phyloP scores from a whole-genome alignment of 35 echinoderm and acorn worm genomes.

The Anneissia japonica region DNA sequence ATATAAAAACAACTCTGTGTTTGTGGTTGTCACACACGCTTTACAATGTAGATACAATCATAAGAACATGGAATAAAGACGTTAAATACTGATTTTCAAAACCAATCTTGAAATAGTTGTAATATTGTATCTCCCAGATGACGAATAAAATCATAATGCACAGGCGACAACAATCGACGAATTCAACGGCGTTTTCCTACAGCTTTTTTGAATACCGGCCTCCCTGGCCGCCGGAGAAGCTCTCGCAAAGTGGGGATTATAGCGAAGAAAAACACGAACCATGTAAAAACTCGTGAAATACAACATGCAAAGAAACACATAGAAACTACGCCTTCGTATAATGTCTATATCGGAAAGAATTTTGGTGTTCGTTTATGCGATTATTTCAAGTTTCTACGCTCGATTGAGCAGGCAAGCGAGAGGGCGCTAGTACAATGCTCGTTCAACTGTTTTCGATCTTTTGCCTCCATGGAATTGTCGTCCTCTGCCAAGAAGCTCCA shows the following conservation, averaged over 20 bases:
- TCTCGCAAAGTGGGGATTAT: background rate
- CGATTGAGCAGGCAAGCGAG: background rate
- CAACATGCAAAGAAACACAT: background rate
- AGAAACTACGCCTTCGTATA: background rate
- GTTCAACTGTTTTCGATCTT: background rate
- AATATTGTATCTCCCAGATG: background rate
- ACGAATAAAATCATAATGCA: background rate
- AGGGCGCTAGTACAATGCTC: background rate
- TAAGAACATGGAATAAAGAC: no score
- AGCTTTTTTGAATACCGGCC: constrained; percentile 8
- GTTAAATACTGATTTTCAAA: no score
- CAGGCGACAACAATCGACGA: background rate
- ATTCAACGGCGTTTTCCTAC: background rate
- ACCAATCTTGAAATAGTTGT: no score
- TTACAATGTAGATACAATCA: no score
- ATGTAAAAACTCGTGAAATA: background rate
- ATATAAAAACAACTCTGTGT: no score
- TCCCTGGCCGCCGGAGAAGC: background rate
- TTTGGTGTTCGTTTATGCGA: background rate
- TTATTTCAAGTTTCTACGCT: background rate
- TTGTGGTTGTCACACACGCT: no score
- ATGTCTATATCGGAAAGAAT: constrained; percentile 8
- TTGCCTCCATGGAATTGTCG: constrained; percentile 53
- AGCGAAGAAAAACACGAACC: background rate
- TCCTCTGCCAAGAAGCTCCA: constrained; percentile 33